Conservation (phyloP, 2,888 invertebrate genomes). For the Hirtodrosophila confusa region DNA sequence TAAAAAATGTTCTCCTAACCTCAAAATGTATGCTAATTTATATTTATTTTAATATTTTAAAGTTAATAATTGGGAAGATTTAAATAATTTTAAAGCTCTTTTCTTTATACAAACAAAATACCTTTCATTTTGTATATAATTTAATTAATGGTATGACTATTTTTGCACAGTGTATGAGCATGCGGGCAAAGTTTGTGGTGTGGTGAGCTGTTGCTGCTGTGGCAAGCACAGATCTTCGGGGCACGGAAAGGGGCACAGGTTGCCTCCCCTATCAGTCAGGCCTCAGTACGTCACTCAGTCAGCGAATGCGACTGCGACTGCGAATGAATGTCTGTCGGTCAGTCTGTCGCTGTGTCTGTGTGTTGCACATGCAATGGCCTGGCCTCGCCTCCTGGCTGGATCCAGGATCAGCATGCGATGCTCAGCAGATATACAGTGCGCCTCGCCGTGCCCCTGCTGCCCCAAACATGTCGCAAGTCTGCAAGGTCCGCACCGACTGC, state of each 20-base stretch:
- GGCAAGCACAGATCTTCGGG: slow-evolving; percentile 25
- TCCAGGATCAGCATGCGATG: slow-evolving; percentile 81
- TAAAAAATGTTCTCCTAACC: no score
- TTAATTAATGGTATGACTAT: no score
- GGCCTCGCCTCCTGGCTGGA: slow-evolving; percentile 61
- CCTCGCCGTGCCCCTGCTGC: slow-evolving; percentile 13
- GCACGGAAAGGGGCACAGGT: slow-evolving; percentile 32
- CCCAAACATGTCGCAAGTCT: not conserved
- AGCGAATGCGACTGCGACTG: slow-evolving; percentile 32
- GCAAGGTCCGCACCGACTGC: slow-evolving; percentile 20
- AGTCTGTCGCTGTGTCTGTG: slow-evolving; percentile 23
- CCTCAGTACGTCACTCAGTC: slow-evolving; percentile 74
- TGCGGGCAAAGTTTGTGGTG: slow-evolving; percentile 6
- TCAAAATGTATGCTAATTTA: no score
- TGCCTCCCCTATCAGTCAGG: slow-evolving; percentile 77
- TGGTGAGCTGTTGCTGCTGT: slow-evolving; percentile 31
- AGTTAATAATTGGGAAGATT: no score
- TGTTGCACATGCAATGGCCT: slow-evolving; percentile 64
- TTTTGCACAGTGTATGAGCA: slow-evolving; percentile 33
- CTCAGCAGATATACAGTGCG: slow-evolving; percentile 38
- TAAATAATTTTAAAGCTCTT: no score
- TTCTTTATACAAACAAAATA: no score
- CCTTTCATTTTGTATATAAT: not conserved
- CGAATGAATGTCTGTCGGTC: slow-evolving; percentile 30
- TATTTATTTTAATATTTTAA: no score